phyloP scores from a whole-genome alignment of 2,888 invertebrate genomes.

The Drosophila meridionalis region DNA sequence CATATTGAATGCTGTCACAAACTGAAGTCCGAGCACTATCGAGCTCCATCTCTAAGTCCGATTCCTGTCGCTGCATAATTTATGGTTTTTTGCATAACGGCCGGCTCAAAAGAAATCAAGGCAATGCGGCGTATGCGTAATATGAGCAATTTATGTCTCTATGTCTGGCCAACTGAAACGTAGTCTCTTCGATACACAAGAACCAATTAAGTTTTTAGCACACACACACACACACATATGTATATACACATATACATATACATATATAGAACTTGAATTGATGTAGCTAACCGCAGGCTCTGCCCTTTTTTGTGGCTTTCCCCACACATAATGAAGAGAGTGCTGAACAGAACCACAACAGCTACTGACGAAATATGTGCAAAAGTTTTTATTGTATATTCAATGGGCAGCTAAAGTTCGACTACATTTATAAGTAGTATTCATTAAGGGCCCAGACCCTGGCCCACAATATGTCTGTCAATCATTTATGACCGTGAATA shows the following conservation, averaged over 20 bases:
- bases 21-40: neutral
- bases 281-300: constrained; percentile 54
- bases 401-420: constrained; percentile 17
- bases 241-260: neutral
- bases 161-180: constrained; percentile 27
- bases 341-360: constrained; percentile 30
- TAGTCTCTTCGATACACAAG: constrained; percentile 36
- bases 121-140: constrained; percentile 41
- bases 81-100: constrained; percentile 40
- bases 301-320: constrained; percentile 31
- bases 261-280: constrained; percentile 18
- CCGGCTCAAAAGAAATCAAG: constrained; percentile 18
- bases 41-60: constrained; percentile 5
- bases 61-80: constrained; percentile 60
- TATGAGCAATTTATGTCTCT: constrained; percentile 52
- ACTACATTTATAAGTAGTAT: constrained; percentile 6
- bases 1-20: constrained; percentile 71
- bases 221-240: constrained; percentile 32
- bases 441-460: constrained; percentile 13
- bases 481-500: constrained; percentile 14
- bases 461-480: constrained; percentile 14
- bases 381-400: constrained; percentile 29
- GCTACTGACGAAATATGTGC: constrained; percentile 17
- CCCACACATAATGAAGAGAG: constrained; percentile 20
- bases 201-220: constrained; percentile 72